Evolutionary conservation across 2,113 vertebrate genomes (phyloP).

Genomic region (Ifrita kowaldi): DNA sequence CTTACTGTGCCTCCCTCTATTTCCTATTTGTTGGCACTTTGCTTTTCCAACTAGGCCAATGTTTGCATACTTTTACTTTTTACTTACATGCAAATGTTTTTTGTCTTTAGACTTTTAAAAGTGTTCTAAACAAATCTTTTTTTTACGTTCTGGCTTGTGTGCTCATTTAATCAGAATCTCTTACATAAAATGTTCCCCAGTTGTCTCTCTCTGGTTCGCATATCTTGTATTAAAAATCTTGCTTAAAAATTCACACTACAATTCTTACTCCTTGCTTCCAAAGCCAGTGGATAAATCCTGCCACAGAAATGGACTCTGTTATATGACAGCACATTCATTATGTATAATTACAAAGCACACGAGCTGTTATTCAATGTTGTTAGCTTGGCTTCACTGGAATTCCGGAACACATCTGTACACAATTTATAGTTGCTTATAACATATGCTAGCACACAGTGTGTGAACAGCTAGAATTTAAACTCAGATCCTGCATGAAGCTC

Average conservation of each 20-base stretch:
- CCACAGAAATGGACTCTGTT: not conserved
- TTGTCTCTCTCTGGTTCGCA: not conserved
- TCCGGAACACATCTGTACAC: conserved; percentile 36
- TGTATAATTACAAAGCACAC: conserved; percentile 30
- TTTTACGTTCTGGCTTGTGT: not conserved
- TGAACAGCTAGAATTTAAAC: conserved; percentile 38
- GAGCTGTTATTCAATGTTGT: not conserved
- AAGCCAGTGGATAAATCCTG: conserved; percentile 6
- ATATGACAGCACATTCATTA: conserved; percentile 17
- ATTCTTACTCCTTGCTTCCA: not conserved
- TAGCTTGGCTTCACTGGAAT: conserved; percentile 16
- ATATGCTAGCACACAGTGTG: conserved; percentile 28
- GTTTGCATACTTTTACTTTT: not conserved
- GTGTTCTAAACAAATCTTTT: not conserved
- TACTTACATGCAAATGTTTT: not conserved
- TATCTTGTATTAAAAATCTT: not conserved
- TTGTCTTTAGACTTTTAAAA: not conserved
- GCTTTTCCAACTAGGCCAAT: not conserved
- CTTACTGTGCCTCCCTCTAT: not conserved
- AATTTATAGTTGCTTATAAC: conserved; percentile 36
- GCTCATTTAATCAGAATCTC: not conserved
- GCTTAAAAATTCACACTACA: not conserved
- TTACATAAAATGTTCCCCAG: not conserved
- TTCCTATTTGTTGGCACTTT: not conserved
- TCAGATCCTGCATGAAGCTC: not conserved